phyloP scores from a whole-genome alignment of 2,113 vertebrate species.

The Prolemur simus region DNA sequence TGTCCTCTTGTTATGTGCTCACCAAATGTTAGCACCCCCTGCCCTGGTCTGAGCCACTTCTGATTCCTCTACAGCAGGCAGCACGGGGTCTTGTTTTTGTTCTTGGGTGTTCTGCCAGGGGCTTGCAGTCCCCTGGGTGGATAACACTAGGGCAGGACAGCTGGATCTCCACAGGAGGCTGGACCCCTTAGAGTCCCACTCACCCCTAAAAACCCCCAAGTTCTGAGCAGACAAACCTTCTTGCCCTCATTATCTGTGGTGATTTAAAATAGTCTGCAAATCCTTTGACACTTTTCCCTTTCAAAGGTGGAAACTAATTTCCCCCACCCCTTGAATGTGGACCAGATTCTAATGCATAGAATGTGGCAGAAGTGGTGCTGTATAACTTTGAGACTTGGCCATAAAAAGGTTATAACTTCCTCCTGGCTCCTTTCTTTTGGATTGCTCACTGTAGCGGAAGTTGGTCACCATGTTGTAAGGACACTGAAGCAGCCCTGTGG shows the following conservation, averaged over 20 bases:
- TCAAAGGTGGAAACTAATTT: background rate
- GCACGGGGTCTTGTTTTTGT: background rate
- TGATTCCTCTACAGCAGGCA: background rate
- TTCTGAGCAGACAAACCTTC: background rate
- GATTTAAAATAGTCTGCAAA: background rate
- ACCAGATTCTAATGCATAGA: background rate
- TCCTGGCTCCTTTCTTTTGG: background rate
- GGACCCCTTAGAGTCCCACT: background rate
- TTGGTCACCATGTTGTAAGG: background rate
- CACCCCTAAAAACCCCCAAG: background rate
- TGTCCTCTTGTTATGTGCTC: background rate
- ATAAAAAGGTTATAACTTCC: background rate
- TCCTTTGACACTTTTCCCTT: background rate
- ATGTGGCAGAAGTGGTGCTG: background rate
- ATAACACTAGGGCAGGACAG: background rate
- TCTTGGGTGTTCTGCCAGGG: background rate
- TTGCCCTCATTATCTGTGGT: background rate
- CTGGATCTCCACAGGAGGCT: background rate
- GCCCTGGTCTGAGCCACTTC: background rate
- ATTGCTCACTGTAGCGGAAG: background rate
- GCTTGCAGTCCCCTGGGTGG: background rate
- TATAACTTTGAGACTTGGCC: background rate
- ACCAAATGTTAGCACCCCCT: background rate
- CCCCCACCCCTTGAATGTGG: background rate
- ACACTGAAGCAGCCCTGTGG: background rate